Conservation (phyloP, 2,113 vertebrate genomes). For the Pelusios castaneus region DNA sequence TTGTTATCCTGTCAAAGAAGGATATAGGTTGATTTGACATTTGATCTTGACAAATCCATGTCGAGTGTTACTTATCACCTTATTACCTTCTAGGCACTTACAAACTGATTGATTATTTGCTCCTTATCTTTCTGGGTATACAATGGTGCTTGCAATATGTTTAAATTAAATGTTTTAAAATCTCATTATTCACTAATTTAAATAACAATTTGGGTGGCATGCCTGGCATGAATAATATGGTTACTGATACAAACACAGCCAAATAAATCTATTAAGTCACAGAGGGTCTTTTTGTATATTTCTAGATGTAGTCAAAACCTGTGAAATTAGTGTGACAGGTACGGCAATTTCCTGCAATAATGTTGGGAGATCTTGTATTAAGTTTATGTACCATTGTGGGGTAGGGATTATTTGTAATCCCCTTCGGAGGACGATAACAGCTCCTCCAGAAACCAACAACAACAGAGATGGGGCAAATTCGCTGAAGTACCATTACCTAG, state of each 20-base stretch:
- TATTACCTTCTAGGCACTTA: not conserved
- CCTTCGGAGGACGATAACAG: not conserved
- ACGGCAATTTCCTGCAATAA: not conserved
- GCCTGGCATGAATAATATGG: slow-evolving; percentile 33
- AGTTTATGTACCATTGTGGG: not conserved
- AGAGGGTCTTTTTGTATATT: slow-evolving; percentile 26
- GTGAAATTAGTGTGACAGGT: not conserved
- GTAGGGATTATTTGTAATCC: not conserved
- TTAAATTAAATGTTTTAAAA: slow-evolving; percentile 45
- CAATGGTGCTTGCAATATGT: slow-evolving; percentile 24
- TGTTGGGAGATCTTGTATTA: not conserved
- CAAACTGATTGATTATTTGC: not conserved
- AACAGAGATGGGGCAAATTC: not conserved
- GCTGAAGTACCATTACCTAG: not conserved
- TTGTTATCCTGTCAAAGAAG: not conserved
- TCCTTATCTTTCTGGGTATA: not conserved
- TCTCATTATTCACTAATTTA: slow-evolving; percentile 61
- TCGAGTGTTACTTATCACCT: not conserved
- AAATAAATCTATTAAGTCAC: slow-evolving; percentile 25
- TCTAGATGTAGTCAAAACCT: not conserved
- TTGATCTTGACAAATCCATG: not conserved
- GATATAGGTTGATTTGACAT: not conserved
- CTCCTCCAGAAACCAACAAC: not conserved
- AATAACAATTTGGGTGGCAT: slow-evolving; percentile 48
- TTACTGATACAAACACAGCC: slow-evolving; percentile 38